Evolutionary conservation across 2,888 invertebrate genomes (phyloP), one percentile per base, ranked within the genome.

Genomic region (Tridacna gigas): DNA sequence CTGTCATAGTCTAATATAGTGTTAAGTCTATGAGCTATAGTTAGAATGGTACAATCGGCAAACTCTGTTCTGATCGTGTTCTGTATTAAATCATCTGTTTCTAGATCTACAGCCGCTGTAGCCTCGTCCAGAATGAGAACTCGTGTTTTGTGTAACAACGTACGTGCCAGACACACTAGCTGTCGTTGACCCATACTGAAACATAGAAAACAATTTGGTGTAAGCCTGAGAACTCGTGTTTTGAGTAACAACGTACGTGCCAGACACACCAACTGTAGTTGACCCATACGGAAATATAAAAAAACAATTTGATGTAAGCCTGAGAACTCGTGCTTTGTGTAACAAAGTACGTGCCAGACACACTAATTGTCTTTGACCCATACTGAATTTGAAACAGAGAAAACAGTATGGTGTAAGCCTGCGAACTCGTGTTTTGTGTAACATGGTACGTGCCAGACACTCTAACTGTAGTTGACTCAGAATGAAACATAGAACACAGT

Each of bases 11-110:
- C 98, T 97, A 98, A 98, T 82, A 98, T 97, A 0, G 98, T 98
- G 94, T 98, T 97, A 45, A 98, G 95, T 65, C 98, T 96, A 95
- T 98, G 98, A 5, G 98, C 98, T 61, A 98, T 97, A 0, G 98
- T 98, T 63, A 98, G 95, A 13, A 98, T 98, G 0, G 98, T 98
- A 94, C 97, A 98, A 26, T 97, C 95, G 22, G 96, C 96, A 93
- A 98, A 98, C 91, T 97, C 97, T 28, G 95, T 96, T 79, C 97
- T 96, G 81, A 98, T 97, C 0, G 98, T 97, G 92, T 96, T 96
- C 95, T 98, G 98, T 91, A 98, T 98, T 77, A 98, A 96, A 74
- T 96, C 96, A 94, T 98, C 98, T 13, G 98, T 98, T 94, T 96
- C 90, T 25, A 90, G 86, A 75, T 93, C 92, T n/a, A 93, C 93